phyloP scores from a whole-genome alignment of 2,888 invertebrate genomes.

The Ormyrus rosae region DNA sequence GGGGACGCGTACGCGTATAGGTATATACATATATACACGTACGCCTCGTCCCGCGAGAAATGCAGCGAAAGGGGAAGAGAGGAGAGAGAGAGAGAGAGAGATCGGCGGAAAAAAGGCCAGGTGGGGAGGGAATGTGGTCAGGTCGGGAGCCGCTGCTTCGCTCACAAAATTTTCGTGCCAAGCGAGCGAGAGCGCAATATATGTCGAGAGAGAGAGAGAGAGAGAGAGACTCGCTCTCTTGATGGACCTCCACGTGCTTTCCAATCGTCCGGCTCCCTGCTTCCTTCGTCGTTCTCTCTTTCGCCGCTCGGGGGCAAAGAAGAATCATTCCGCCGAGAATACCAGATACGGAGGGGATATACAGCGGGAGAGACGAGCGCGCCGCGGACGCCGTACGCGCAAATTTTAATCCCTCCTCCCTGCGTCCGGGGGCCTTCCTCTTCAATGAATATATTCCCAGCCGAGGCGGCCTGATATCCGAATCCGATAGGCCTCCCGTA shows the following conservation, averaged over 20 bases:
- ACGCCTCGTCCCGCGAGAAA: slow-evolving; percentile 30
- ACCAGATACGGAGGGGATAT: slow-evolving; percentile 6
- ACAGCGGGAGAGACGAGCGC: not conserved
- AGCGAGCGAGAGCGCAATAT: slow-evolving; percentile 2
- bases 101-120: slow-evolving; percentile 9
- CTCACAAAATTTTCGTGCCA: slow-evolving; percentile 68
- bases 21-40: not conserved
- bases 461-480: not conserved
- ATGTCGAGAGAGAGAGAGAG: not conserved
- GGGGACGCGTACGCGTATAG: not conserved
- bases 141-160: slow-evolving; percentile 64
- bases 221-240: slow-evolving; percentile 5
- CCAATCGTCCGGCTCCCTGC: slow-evolving; percentile 33
- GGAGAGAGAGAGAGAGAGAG: slow-evolving; percentile 61
- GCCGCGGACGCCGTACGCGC: not conserved
- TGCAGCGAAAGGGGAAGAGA: slow-evolving; percentile 33
- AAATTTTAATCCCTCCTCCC: slow-evolving; percentile 21
- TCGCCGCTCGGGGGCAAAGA: not conserved
- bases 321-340: slow-evolving; percentile 7
- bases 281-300: slow-evolving; percentile 25
- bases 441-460: slow-evolving; percentile 18
- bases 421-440: not conserved
- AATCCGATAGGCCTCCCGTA: not conserved
- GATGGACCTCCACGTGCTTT: slow-evolving; percentile 65
- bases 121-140: slow-evolving; percentile 72